A percentile compares a stretch with the other conserved stretches of the same genome.
Evolutionary conservation across 2,113 vertebrate genomes (phyloP).

Genomic region (Nerophis ophidion): DNA sequence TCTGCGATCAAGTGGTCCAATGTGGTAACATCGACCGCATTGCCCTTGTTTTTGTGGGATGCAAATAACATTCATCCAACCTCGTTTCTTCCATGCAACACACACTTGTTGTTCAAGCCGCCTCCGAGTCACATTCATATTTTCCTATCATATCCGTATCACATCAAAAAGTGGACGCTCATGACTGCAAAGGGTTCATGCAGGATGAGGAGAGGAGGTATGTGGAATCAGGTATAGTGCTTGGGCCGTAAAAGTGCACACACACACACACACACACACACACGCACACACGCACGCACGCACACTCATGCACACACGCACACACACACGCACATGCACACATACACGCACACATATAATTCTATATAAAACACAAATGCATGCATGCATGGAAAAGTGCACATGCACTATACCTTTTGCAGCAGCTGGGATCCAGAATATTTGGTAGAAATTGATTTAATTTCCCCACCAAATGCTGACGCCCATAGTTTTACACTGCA

Average conservation of each 20-base stretch:
- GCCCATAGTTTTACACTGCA: slow-evolving; percentile 96
- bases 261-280: background rate
- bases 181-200: slow-evolving; percentile 59
- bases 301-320: slow-evolving; percentile 3
- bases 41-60: slow-evolving; percentile 10
- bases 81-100: slow-evolving; percentile 9
- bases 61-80: slow-evolving; percentile 18
- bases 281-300: too few relatives aligned
- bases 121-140: slow-evolving; percentile 55
- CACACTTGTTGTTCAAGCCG: slow-evolving; percentile 58
- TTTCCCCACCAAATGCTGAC: slow-evolving; percentile 96
- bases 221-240: slow-evolving; percentile 41
- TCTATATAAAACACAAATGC: too few relatives aligned
- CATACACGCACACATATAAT: background rate
- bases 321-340: slow-evolving; percentile 18
- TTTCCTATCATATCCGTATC: too few relatives aligned
- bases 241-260: slow-evolving; percentile 48
- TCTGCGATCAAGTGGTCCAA: slow-evolving; percentile 51
- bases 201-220: slow-evolving; percentile 50
- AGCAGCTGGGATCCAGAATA: slow-evolving; percentile 95
- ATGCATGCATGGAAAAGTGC: background rate
- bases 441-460: slow-evolving; percentile 96
- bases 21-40: slow-evolving; percentile 27
- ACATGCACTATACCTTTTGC: slow-evolving; percentile 82
- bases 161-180: slow-evolving; percentile 55